phyloP scores from a whole-genome alignment of 2,888 invertebrate genomes.

The Erebia aethiops region DNA sequence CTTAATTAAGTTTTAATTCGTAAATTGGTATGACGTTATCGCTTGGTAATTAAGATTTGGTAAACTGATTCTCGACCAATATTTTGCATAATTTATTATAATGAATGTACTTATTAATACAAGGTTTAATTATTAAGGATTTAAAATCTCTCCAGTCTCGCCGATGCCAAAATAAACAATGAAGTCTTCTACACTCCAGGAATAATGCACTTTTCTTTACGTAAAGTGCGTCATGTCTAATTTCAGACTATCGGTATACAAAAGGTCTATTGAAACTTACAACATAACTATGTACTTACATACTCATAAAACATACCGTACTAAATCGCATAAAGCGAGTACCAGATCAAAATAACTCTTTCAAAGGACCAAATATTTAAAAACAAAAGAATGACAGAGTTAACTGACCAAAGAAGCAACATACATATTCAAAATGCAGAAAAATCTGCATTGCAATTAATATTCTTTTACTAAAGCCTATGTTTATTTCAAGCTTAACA shows the following conservation, averaged over 20 bases:
- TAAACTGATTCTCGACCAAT: background rate
- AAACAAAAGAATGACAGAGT: slow-evolving; percentile 11
- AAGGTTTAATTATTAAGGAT: slow-evolving; percentile 1
- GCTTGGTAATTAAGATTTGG: slow-evolving; percentile 30
- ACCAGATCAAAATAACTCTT: background rate
- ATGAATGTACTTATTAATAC: slow-evolving; percentile 2
- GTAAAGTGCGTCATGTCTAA: slow-evolving; percentile 19
- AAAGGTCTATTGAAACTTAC: background rate
- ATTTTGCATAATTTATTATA: slow-evolving; percentile 17
- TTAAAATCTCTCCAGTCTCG: background rate
- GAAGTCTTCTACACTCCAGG: slow-evolving; percentile 8
- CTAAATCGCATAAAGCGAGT: slow-evolving; percentile 6
- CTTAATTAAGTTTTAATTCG: slow-evolving; percentile 25
- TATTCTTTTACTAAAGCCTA: background rate
- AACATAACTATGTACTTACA: background rate
- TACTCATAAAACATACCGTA: background rate
- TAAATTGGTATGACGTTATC: slow-evolving; percentile 44
- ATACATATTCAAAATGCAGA: slow-evolving; percentile 19
- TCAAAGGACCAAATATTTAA: slow-evolving; percentile 13
- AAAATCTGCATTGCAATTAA: slow-evolving; percentile 23
- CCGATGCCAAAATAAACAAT: slow-evolving; percentile 24
- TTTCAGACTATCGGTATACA: slow-evolving; percentile 10
- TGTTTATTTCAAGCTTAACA: background rate
- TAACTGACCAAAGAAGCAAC: background rate
- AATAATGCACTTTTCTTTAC: slow-evolving; percentile 22